phyloP scores from a whole-genome alignment of 1,140 invertebrate species.

The Sminthurinus signatus region DNA sequence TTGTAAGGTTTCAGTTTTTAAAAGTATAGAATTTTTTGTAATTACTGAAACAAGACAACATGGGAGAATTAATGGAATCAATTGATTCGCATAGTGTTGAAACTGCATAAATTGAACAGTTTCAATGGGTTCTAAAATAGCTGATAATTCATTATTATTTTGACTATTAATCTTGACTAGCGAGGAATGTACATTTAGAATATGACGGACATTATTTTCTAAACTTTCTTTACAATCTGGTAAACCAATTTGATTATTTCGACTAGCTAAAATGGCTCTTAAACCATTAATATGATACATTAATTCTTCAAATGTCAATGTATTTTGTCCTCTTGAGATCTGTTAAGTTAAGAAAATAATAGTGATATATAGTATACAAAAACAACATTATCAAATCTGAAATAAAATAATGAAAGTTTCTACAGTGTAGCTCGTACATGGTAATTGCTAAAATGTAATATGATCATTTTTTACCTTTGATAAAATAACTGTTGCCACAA shows the following conservation, averaged over 20 bases:
- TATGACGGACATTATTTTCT: constrained; percentile 29
- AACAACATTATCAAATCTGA: too few relatives aligned
- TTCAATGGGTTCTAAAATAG: constrained; percentile 11
- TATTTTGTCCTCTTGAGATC: constrained; percentile 22
- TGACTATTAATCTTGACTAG: constrained; percentile 16
- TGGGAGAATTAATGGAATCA: constrained; percentile 31
- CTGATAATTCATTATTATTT: background rate
- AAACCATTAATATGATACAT: constrained; percentile 18
- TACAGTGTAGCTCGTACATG: too few relatives aligned
- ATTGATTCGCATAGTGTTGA: constrained; percentile 40
- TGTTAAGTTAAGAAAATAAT: too few relatives aligned
- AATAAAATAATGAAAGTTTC: too few relatives aligned
- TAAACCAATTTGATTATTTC: constrained; percentile 21
- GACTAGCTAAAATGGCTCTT: constrained; percentile 16
- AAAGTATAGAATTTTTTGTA: too few relatives aligned
- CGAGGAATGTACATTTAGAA: constrained; percentile 26
- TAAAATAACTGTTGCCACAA: constrained; percentile 28
- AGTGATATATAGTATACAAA: too few relatives aligned
- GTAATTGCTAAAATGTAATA: background rate
- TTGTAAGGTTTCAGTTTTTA: too few relatives aligned
- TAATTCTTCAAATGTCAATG: constrained; percentile 14
- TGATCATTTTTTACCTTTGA: constrained; percentile 18
- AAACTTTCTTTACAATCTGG: constrained; percentile 19
- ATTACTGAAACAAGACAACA: constrained; percentile 17
- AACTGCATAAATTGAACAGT: constrained; percentile 33